Evolutionary conservation across 2,888 invertebrate genomes (phyloP).

Genomic region (Lamproptera curius): DNA sequence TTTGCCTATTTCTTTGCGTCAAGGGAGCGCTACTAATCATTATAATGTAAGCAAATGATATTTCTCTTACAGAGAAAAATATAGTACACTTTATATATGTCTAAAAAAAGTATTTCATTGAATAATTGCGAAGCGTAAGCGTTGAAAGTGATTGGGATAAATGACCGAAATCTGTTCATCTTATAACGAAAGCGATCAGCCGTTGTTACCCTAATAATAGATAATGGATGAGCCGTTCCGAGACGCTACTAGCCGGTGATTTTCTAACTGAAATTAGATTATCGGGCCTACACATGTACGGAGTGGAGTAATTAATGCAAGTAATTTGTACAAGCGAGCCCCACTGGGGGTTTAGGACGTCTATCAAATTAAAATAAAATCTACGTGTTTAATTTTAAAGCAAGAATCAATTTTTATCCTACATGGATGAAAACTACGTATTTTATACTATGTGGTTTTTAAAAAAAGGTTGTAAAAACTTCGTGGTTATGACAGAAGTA

Average conservation of each 20-base stretch:
- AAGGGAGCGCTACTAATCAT: too few species aligned
- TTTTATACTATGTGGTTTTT: too few species aligned
- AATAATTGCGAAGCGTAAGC: conserved; percentile 24
- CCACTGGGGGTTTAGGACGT: neutral
- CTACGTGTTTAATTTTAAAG: too few species aligned
- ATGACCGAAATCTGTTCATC: conserved; percentile 38
- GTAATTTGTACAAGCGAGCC: conserved; percentile 1
- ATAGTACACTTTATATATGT: too few species aligned
- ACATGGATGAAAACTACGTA: too few species aligned
- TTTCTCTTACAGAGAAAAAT: too few species aligned
- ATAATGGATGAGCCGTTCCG: conserved; percentile 48
- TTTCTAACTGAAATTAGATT: conserved; percentile 27
- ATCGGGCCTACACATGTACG: conserved; percentile 9
- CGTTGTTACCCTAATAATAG: conserved; percentile 44
- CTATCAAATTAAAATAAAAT: neutral
- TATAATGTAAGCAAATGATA: too few species aligned
- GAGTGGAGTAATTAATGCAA: conserved; percentile 3
- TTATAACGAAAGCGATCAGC: conserved; percentile 37
- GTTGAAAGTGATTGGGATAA: conserved; percentile 27
- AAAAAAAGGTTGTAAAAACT: too few species aligned
- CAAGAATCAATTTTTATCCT: too few species aligned
- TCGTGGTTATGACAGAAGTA: too few species aligned
- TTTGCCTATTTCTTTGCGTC: too few species aligned
- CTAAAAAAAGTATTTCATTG: neutral
- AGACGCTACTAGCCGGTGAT: conserved; percentile 49